A percentile compares a stretch with the other conserved stretches of the same genome.
phyloP scores from a whole-genome alignment of 1,140 invertebrate genomes.

The Pachypsylla venusta region DNA sequence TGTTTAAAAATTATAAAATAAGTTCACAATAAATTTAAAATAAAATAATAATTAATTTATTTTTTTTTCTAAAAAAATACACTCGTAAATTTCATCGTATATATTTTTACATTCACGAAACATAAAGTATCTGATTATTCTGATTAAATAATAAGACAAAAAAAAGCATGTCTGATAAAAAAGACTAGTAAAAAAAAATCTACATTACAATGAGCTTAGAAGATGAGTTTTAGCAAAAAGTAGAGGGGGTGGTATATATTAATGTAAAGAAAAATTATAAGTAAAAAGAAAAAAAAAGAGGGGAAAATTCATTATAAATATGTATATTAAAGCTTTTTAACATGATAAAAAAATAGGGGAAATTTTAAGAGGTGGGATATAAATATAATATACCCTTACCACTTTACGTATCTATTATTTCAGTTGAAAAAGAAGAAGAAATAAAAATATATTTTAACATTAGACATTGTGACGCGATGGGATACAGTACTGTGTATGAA shows the following conservation, averaged over 20 bases:
- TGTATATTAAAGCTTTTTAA: conserved; percentile 4
- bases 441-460: no score
- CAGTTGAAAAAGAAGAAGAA: no score
- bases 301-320: conserved; percentile 7
- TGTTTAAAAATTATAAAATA: neutral
- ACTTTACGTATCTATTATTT: no score
- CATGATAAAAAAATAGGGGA: conserved; percentile 5
- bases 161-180: conserved; percentile 8
- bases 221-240: neutral
- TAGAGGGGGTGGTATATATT: conserved; percentile 1
- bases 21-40: conserved; percentile 5
- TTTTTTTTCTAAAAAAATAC: no score
- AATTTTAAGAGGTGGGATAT: conserved; percentile 6
- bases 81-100: conserved; percentile 8
- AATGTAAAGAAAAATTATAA: conserved; percentile 3
- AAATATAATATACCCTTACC: no score
- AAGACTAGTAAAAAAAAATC: conserved; percentile 7
- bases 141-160: conserved; percentile 3
- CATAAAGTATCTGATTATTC: neutral
- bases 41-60: conserved; percentile 1
- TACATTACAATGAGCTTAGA: conserved; percentile 5
- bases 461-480: neutral
- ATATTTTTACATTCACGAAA: conserved; percentile 5
- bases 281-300: neutral
- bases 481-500: no score